Conservation (phyloP, 1,140 invertebrate species). For the Phortica variegata region DNA sequence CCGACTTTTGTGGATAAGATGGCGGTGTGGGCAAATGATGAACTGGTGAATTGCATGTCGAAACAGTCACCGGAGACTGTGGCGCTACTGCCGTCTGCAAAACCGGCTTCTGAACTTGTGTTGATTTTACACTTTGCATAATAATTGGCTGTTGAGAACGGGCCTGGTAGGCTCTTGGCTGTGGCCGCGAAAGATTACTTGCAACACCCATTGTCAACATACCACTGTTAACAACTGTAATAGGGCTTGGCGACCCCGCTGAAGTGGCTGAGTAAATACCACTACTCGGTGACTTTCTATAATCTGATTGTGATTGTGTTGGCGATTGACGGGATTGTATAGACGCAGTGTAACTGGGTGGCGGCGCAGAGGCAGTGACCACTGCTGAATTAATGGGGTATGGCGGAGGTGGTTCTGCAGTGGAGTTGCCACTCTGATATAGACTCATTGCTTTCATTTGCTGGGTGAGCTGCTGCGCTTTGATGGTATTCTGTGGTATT, state of each 20-base stretch:
- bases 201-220: slow-evolving; percentile 59
- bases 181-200: slow-evolving; percentile 64
- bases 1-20: slow-evolving; percentile 66
- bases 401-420: slow-evolving; percentile 71
- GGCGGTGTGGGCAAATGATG: slow-evolving; percentile 67
- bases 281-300: slow-evolving; percentile 68
- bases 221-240: slow-evolving; percentile 67
- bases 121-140: slow-evolving; percentile 94
- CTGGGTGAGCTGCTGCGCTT: slow-evolving; percentile 79
- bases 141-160: slow-evolving; percentile 89
- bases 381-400: slow-evolving; percentile 67
- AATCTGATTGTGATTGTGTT: slow-evolving; percentile 74
- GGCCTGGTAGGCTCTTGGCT: slow-evolving; percentile 72
- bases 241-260: slow-evolving; percentile 73
- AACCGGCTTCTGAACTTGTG: slow-evolving; percentile 90
- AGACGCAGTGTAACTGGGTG: slow-evolving; percentile 78
- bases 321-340: slow-evolving; percentile 85
- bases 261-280: slow-evolving; percentile 79
- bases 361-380: slow-evolving; percentile 60
- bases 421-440: slow-evolving; percentile 67
- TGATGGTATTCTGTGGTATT: slow-evolving; percentile 61
- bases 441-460: slow-evolving; percentile 84
- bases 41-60: slow-evolving; percentile 60
- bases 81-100: slow-evolving; percentile 91
- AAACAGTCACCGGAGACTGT: slow-evolving; percentile 66